These are phyloP conservation scores for Prunella strophiata DNA, from an alignment of 2,797 vertebrate species.

Conservation along the genomic window DNA sequence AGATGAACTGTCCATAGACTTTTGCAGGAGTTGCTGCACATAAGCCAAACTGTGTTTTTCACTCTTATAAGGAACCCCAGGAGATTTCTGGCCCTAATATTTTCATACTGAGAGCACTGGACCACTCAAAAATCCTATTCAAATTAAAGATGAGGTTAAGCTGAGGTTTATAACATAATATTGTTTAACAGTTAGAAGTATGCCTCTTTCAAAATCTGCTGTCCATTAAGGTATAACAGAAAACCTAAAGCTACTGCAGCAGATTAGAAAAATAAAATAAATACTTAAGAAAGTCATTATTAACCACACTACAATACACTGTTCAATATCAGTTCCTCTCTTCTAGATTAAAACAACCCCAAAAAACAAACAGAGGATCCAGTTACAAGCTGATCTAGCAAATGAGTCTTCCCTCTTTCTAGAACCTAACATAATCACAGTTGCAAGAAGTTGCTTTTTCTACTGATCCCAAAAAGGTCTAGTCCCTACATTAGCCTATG, in stretches of 20 bases:
- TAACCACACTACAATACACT: background rate
- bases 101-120: background rate
- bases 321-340: background rate
- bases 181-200: background rate
- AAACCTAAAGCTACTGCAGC: background rate
- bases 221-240: background rate
- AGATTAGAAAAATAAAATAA: background rate
- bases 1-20: background rate
- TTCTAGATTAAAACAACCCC: background rate
- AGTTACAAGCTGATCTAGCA: background rate
- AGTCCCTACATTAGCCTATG: background rate
- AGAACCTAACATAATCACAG: background rate
- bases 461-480: background rate
- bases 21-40: background rate
- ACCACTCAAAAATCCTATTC: background rate
- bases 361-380: background rate
- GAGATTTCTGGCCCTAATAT: background rate
- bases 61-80: background rate
- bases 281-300: background rate
- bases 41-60: background rate
- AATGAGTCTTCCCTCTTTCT: background rate
- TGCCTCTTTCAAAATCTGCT: background rate
- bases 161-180: background rate
- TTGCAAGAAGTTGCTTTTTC: background rate
- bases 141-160: background rate